A percentile compares a stretch with the other conserved stretches of the same genome.
Conservation (phyloP, 2,797 vertebrate genomes). For the Rhynchotus rufescens region DNA sequence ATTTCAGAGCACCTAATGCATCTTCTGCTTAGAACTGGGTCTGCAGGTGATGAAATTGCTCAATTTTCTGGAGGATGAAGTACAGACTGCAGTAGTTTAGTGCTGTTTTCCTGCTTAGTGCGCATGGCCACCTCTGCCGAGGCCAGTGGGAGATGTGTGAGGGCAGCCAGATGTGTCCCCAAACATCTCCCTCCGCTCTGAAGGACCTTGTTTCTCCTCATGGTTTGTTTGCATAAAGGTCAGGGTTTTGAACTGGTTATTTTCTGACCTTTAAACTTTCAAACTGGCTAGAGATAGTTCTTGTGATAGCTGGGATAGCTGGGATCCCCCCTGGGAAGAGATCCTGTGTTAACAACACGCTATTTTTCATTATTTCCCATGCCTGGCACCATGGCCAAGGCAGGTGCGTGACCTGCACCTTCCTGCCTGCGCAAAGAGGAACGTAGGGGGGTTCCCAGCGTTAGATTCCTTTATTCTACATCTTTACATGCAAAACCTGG, state of each 20-base stretch:
- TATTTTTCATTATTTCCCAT: not conserved
- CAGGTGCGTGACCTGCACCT: not conserved
- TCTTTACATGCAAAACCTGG: not conserved
- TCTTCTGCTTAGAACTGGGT: not conserved
- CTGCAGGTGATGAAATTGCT: not conserved
- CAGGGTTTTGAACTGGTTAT: not conserved
- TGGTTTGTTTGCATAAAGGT: not conserved
- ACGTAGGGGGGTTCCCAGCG: not conserved
- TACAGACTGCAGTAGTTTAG: rapidly evolving
- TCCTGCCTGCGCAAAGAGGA: not conserved
- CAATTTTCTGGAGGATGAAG: not conserved
- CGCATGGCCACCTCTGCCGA: rapidly evolving
- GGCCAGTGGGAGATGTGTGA: not conserved
- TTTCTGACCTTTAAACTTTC: not conserved
- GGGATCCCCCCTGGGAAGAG: not conserved
- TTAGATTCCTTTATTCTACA: not conserved
- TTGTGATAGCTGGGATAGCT: not conserved
- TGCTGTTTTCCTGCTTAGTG: not conserved
- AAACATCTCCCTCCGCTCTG: not conserved
- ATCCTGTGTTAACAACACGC: not conserved
- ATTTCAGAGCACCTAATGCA: not conserved
- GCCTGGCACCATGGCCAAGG: not conserved
- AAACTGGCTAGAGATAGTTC: not conserved
- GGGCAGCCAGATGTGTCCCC: not conserved
- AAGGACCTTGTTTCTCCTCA: not conserved